Evolutionary conservation across 2,113 vertebrate species (phyloP).

Genomic region (Pachypanchax playfairii): DNA sequence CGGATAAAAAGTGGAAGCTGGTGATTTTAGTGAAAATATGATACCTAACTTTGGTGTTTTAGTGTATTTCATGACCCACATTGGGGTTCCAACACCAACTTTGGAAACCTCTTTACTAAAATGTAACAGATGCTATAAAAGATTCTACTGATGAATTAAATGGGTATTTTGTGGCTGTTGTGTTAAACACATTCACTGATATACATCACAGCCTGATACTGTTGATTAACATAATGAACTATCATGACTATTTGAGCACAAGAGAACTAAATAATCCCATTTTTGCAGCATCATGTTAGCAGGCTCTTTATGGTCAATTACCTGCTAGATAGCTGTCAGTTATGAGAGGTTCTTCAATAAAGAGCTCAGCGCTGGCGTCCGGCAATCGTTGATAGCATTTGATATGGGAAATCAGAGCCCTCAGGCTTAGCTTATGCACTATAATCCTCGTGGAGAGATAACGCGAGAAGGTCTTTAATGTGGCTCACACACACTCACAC

Average conservation of each 20-base stretch:
- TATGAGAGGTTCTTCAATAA: constrained; percentile 53
- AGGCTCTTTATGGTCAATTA: constrained; percentile 48
- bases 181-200: too few relatives aligned
- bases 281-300: constrained; percentile 19
- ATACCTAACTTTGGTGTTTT: too few relatives aligned
- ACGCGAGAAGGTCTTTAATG: constrained; percentile 41
- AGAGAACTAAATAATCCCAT: constrained; percentile 37
- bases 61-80: too few relatives aligned
- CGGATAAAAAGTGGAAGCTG: too few relatives aligned
- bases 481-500: constrained; percentile 19
- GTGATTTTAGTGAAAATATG: too few relatives aligned
- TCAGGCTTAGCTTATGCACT: constrained; percentile 59
- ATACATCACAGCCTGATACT: too few relatives aligned
- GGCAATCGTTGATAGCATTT: constrained; percentile 55
- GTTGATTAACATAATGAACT: not conserved
- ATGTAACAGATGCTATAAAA: too few relatives aligned
- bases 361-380: constrained; percentile 49
- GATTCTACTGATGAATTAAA: too few relatives aligned
- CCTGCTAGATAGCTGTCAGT: constrained; percentile 49
- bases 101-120: too few relatives aligned
- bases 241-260: constrained; percentile 23
- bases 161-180: too few relatives aligned
- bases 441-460: constrained; percentile 66
- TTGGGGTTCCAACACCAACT: too few relatives aligned
- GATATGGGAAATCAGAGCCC: constrained; percentile 50